A percentile compares a stretch with the other conserved stretches of the same genome.
Evolutionary conservation across 2,113 vertebrate genomes (phyloP).

Genomic region (Dolichallabes microphthalmus): DNA sequence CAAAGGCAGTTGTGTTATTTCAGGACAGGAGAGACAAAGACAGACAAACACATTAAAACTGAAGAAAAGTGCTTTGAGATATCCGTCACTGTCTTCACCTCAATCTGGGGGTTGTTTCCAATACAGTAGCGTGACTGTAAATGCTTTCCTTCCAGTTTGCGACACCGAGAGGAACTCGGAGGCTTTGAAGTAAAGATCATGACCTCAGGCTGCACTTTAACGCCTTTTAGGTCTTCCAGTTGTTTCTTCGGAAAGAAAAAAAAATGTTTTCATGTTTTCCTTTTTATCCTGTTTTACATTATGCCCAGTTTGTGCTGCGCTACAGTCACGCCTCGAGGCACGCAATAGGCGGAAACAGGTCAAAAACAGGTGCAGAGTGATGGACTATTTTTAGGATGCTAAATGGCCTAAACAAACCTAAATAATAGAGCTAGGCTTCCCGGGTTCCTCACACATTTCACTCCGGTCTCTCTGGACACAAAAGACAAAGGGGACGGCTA

Average conservation of each 20-base stretch:
- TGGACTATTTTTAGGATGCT: conserved; percentile 45
- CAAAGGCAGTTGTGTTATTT: conserved; percentile 49
- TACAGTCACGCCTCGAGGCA: conserved; percentile 45
- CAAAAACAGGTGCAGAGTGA: conserved; percentile 57
- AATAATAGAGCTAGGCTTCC: conserved; percentile 48
- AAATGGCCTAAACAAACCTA: conserved; percentile 52
- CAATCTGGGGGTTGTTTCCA: conserved; percentile 33
- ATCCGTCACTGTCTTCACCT: conserved; percentile 41
- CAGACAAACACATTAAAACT: conserved; percentile 32
- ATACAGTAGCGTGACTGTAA: conserved; percentile 36
- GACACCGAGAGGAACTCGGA: conserved; percentile 9
- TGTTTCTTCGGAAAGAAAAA: conserved; percentile 32
- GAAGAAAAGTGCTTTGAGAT: conserved; percentile 36
- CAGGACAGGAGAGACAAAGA: conserved; percentile 48
- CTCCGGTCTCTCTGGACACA: conserved; percentile 6
- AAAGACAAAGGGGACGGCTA: conserved; percentile 38
- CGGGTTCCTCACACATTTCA: conserved; percentile 34
- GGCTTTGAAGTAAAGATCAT: conserved; percentile 47
- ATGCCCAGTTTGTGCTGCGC: conserved; percentile 8
- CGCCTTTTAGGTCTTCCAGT: conserved; percentile 23
- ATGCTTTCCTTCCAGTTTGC: conserved; percentile 39
- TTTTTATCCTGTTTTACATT: conserved; percentile 53
- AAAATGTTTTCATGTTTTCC: conserved; percentile 37
- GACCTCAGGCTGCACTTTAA: conserved; percentile 36
- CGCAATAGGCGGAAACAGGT: conserved; percentile 54